A percentile compares a stretch with the other conserved stretches of the same genome.
Evolutionary conservation across 2,113 vertebrate genomes (phyloP).

Genomic region (Scortum barcoo): DNA sequence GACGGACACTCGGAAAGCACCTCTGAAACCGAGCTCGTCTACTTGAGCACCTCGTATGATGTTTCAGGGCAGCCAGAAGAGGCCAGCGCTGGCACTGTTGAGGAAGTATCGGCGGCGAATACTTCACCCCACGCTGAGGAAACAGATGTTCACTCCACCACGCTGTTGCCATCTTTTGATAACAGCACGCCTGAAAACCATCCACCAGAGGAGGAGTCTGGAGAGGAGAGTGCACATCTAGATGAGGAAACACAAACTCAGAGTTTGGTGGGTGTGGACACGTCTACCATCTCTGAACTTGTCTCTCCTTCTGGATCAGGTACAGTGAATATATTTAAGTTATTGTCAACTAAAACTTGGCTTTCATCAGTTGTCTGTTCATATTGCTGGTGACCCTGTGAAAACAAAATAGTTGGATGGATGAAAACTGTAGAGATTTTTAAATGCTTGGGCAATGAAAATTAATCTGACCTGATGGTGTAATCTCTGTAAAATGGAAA

Average conservation of each 20-base stretch:
- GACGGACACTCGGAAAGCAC: neutral
- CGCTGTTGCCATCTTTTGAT: neutral
- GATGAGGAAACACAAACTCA: slow-evolving; percentile 34
- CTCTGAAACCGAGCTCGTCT: slow-evolving; percentile 15
- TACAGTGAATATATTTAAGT: neutral
- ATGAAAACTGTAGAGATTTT: too few relatives aligned
- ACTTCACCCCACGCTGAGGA: slow-evolving; percentile 29
- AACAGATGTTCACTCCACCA: slow-evolving; percentile 16
- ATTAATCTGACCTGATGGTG: too few relatives aligned
- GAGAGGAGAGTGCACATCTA: slow-evolving; percentile 17
- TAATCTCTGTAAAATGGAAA: too few relatives aligned
- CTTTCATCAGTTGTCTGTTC: neutral
- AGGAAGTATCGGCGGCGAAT: neutral
- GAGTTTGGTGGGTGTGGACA: slow-evolving; percentile 15
- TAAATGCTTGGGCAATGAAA: too few relatives aligned
- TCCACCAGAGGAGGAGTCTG: slow-evolving; percentile 23
- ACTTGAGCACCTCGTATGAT: slow-evolving; percentile 5
- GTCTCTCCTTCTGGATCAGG: slow-evolving; percentile 21
- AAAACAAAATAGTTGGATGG: too few relatives aligned
- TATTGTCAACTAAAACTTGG: neutral
- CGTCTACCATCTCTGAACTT: neutral
- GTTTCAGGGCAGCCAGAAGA: slow-evolving; percentile 39
- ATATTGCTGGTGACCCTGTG: too few relatives aligned
- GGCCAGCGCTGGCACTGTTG: neutral
- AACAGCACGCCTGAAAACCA: slow-evolving; percentile 16